These are phyloP conservation scores for Coregonus clupeaformis DNA, from an alignment of 2,113 vertebrate genomes.

Conservation along the genomic window DNA sequence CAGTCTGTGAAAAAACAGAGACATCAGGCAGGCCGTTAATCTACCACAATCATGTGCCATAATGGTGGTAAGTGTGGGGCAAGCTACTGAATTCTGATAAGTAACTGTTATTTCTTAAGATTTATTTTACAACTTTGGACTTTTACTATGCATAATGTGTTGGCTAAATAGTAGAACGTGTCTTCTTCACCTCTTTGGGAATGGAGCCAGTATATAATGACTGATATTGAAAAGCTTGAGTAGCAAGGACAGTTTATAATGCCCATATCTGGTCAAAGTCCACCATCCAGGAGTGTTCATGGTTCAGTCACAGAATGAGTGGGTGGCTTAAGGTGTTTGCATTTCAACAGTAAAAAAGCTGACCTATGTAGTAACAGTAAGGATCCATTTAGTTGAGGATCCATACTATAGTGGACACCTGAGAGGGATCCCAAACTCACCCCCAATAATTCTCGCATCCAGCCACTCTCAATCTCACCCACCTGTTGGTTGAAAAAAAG, in stretches of 20 bases:
- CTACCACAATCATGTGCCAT: background rate
- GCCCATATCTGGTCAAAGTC: background rate
- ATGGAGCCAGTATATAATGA: background rate
- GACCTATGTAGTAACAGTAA: too few relatives aligned
- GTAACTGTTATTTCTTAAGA: too few relatives aligned
- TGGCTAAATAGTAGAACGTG: background rate
- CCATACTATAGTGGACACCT: background rate
- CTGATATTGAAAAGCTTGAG: background rate
- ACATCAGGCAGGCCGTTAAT: background rate
- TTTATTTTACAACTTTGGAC: too few relatives aligned
- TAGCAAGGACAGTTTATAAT: too few relatives aligned
- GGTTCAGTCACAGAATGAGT: background rate
- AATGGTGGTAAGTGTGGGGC: background rate
- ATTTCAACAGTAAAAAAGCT: background rate
- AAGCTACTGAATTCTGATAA: background rate
- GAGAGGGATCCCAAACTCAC: conserved; percentile 51
- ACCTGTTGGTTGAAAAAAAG: conserved; percentile 56
- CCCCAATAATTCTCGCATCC: conserved; percentile 75
- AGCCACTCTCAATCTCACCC: conserved; percentile 72
- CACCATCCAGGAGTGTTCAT: background rate
- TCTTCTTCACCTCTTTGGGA: background rate
- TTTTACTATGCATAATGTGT: background rate
- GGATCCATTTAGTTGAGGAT: too few relatives aligned
- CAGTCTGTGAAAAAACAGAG: conserved; percentile 55
- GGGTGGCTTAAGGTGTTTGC: background rate